Percentiles rank a stretch among this genome's conserved stretches.
phyloP scores from a whole-genome alignment of 64 coral and sea anemone genomes.

The Pachyseris speciosa region DNA sequence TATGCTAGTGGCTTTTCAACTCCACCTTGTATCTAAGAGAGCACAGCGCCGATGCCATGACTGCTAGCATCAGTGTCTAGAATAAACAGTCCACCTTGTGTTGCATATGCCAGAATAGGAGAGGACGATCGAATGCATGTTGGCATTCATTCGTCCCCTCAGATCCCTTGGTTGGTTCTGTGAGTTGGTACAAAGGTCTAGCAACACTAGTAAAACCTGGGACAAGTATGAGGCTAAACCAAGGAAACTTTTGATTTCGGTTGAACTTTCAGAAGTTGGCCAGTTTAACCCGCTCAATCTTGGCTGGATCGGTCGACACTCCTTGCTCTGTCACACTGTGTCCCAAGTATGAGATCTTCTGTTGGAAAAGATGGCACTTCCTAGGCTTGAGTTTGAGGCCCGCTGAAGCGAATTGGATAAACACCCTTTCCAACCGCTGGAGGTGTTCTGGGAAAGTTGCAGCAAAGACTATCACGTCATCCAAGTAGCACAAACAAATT shows the following conservation, averaged over 20 bases:
- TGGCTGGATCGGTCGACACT: neutral
- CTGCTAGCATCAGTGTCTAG: conserved; percentile 22
- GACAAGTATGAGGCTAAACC: neutral
- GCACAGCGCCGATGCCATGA: conserved; percentile 43
- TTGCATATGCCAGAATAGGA: conserved; percentile 12
- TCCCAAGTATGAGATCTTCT: too few species aligned
- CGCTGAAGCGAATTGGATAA: too few species aligned
- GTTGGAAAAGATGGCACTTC: too few species aligned
- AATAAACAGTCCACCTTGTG: neutral
- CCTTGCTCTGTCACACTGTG: too few species aligned
- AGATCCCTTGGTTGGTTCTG: neutral
- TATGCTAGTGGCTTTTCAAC: conserved; percentile 22
- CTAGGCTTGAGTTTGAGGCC: too few species aligned
- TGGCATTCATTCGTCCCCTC: too few species aligned
- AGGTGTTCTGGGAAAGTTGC: too few species aligned
- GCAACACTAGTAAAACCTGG: neutral
- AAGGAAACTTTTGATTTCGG: neutral
- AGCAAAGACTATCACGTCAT: too few species aligned
- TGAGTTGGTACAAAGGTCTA: neutral
- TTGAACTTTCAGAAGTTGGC: neutral
- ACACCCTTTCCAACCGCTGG: too few species aligned
- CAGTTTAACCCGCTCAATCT: neutral
- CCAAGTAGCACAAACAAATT: too few species aligned
- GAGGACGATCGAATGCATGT: neutral
- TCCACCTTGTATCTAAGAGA: conserved; percentile 3